Percentiles rank a stretch among this genome's conserved stretches.
These are phyloP conservation scores for Syngnathus scovelli DNA, from an alignment of 2,113 vertebrate genomes.

Conservation along the genomic window DNA sequence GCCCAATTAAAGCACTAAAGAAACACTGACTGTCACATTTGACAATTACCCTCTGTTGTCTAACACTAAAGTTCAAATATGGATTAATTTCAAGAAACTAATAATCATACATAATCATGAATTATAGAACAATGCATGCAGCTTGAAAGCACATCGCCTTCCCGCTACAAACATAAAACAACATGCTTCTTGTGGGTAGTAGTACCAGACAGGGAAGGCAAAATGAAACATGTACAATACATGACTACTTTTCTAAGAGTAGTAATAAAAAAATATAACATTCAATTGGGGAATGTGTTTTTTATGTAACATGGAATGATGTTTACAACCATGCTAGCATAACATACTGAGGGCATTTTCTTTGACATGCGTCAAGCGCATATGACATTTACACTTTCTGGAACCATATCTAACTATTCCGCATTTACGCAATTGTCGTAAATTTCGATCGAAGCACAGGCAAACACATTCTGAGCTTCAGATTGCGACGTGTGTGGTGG, in stretches of 20 bases:
- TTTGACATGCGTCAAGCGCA: no score
- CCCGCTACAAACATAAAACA: background rate
- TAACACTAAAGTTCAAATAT: background rate
- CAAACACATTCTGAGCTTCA: no score
- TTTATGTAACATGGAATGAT: background rate
- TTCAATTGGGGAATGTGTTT: background rate
- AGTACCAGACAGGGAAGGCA: background rate
- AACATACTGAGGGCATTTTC: background rate
- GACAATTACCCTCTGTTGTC: background rate
- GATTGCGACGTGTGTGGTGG: no score
- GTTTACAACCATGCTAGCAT: background rate
- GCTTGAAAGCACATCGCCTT: background rate
- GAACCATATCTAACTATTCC: no score
- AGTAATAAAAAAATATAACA: background rate
- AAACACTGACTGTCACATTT: background rate
- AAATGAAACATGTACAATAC: background rate
- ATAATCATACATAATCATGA: background rate
- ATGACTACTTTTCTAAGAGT: background rate
- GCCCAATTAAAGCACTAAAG: background rate
- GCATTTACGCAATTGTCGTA: no score
- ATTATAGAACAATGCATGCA: background rate
- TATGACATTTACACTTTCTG: no score
- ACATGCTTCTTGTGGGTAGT: constrained; percentile 1
- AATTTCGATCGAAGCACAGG: no score
- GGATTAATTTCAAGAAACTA: background rate